Evolutionary conservation across 2,113 vertebrate species (phyloP), one percentile per base, ranked within the genome.

Genomic region (Cottus gobio): DNA sequence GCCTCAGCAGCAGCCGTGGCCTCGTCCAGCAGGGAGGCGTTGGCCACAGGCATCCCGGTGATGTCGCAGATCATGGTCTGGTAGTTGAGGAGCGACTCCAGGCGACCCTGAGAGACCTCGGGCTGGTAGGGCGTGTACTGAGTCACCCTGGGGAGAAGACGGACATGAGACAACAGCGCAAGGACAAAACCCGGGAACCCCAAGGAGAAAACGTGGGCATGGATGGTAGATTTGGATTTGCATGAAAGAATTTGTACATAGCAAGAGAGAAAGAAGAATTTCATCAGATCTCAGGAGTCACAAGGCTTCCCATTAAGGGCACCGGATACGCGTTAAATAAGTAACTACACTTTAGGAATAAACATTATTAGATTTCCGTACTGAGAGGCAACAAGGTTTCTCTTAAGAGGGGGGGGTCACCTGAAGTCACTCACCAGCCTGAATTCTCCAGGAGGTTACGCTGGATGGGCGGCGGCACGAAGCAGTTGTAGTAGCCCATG

Each of bases 41-140:
- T 99, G 71, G 98, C 95, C 64, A 97, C 95, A 36, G 97, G 96
- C 96, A 99, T 92, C 57, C 97, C 96, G 3, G 98, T 99, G 86
- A 99, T 94, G 87, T 99, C 98, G 65, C 97, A 98, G 75, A 99
- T 97, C 97, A 99, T 98, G 10, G 98, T 99, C 93, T 99, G 98
- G 80, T 96, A 99, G 91, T 99, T 99, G 1, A 99, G 94, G 46
- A 99, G 94, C 57, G 97, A 98, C 91, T 99, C 98, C 90, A 99
- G 91, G 71, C 98, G 96, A 22, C 98, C 98, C 88, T 99, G 98
- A 20, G 98, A 95, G 2, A 99, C 97, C 87, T 99, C 98, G 0
- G 98, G 97, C 89, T 99, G 98, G 90, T 99, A 99, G 3, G 98
- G 98, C 0, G 98, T 99, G 85, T 99, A 99, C 90, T 99, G 98